Evolutionary conservation across 1,140 invertebrate species (phyloP), one percentile per base, ranked within the genome.

Genomic region (Drosophila ohnishii): DNA sequence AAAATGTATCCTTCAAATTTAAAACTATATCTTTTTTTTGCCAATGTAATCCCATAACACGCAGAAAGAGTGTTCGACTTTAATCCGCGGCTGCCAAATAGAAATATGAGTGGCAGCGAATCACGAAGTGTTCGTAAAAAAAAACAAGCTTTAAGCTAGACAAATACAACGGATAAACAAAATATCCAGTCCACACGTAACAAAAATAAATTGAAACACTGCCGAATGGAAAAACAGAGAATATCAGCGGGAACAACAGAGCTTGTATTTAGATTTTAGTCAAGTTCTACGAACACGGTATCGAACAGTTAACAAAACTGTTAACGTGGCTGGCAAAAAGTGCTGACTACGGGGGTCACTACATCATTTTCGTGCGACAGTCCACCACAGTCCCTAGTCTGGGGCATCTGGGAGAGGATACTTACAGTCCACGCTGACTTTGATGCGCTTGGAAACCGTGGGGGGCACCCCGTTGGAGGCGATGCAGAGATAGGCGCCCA

Each of bases 401-500:
- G 10, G 28, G n/a, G 8, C 7, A 14, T 47, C 22, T 25, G 47
- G 16, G 16, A 25, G 19, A 25, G 30, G 39, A 28, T 92, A 97
- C 97, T 97, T 93, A 98, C 97, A 98, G 92, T 98, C 96, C 42
- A 98, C 97, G 92, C 96, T 97, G 87, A 98, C 96, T 94, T 97
- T 97, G 82, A 98, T 97, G 90, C 96, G 94, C 92, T 98, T 97
- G 92, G 96, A 97, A 69, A 98, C 97, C 45, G 95, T 95, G 3
- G 95, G 95, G 34, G 95, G 95, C 32, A 96, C 94, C 3, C 95
- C 95, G 85, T 96, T 96, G 86, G 91, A 93, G 79, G 91, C 90
- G 56, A 98, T 97, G 92, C 97, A 98, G 37, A 98, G 93, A 92
- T 97, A 98, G 37, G 95, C 96, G 16, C 97, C 97, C 96, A 98